Evolutionary conservation across 2,797 vertebrate genomes (phyloP).

Genomic region (Chromobotia macracanthus): DNA sequence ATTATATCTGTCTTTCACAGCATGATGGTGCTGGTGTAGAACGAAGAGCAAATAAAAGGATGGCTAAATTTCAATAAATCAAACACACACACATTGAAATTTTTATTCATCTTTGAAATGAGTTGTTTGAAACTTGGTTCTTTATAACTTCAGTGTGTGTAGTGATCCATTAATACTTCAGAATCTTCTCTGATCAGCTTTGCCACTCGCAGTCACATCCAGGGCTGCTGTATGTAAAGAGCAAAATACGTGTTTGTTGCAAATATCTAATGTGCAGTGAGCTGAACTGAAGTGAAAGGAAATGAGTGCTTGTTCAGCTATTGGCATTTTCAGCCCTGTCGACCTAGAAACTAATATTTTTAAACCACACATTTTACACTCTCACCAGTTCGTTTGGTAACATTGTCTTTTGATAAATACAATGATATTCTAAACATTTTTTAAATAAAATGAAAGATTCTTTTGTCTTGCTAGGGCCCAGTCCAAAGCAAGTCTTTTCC

Average conservation of each 20-base stretch:
- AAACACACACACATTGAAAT: background rate
- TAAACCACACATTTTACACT: too few relatives aligned
- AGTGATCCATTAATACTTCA: too few relatives aligned
- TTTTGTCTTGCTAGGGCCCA: too few relatives aligned
- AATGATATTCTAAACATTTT: too few relatives aligned
- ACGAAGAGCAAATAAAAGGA: background rate
- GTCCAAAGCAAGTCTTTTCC: too few relatives aligned
- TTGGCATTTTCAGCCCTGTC: background rate
- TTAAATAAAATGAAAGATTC: too few relatives aligned
- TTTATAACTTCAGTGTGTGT: background rate
- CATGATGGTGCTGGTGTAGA: background rate
- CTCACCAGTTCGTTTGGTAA: too few relatives aligned
- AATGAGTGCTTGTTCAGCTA: background rate
- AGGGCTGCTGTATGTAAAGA: background rate
- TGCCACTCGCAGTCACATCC: background rate
- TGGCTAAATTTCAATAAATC: background rate
- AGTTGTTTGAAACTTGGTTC: background rate
- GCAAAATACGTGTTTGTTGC: background rate
- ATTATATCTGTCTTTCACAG: constrained; percentile 3
- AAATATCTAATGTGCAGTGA: constrained; percentile 1
- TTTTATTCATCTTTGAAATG: background rate
- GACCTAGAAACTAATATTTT: too few relatives aligned
- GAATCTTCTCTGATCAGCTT: background rate
- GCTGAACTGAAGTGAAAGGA: background rate
- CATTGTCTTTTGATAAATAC: too few relatives aligned